These are phyloP conservation scores for Acanthacorydalis orientalis DNA, from an alignment of 2,888 invertebrate genomes.

Conservation along the genomic window DNA sequence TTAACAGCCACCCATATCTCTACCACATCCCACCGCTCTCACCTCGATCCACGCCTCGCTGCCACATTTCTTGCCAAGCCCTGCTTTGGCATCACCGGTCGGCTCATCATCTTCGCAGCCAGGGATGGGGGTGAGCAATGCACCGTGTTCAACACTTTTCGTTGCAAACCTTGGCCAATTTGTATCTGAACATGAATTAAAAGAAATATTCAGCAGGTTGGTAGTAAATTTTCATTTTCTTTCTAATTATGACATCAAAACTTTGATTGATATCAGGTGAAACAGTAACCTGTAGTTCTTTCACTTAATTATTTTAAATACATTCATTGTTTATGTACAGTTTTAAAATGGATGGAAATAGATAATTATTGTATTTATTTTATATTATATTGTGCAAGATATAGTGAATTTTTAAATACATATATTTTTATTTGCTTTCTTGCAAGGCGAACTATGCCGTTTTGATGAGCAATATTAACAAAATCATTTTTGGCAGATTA, in stretches of 20 bases:
- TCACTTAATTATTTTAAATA: too few species aligned
- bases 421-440: constrained; percentile 3
- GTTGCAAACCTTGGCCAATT: constrained; percentile 97
- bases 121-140: constrained; percentile 54
- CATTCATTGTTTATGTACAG: too few species aligned
- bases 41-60: constrained; percentile 54
- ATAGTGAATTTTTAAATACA: constrained; percentile 14
- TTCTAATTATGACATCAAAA: too few species aligned
- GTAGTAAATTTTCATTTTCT: constrained; percentile 12
- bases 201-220: constrained; percentile 96
- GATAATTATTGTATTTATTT: background rate
- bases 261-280: too few species aligned
- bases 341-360: too few species aligned
- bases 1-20: constrained; percentile 35
- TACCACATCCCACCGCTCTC: constrained; percentile 45
- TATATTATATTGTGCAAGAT: constrained; percentile 16
- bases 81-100: constrained; percentile 81
- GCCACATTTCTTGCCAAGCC: constrained; percentile 83
- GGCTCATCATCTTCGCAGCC: constrained; percentile 58
- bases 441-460: constrained; percentile 4
- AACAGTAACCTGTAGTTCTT: too few species aligned
- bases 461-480: background rate
- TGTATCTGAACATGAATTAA: constrained; percentile 95
- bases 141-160: constrained; percentile 94
- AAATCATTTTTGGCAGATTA: constrained; percentile 3